A percentile compares a stretch with the other conserved stretches of the same genome.
Conservation (phyloP, 2,888 invertebrate species). For the Auanema freiburgensis region DNA sequence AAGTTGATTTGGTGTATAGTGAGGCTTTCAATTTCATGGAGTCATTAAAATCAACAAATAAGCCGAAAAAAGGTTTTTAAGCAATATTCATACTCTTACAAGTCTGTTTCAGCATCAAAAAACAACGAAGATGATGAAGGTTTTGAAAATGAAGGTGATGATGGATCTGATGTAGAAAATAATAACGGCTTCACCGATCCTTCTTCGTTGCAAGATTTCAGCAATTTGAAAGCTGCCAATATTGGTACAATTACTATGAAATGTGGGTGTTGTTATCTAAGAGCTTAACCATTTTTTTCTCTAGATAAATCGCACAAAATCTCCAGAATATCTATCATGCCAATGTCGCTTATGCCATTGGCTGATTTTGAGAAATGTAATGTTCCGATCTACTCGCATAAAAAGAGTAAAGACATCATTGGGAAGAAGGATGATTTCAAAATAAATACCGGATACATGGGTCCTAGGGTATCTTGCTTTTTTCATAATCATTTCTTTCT, state of each 20-base stretch:
- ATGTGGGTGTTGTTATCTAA: slow-evolving; percentile 2
- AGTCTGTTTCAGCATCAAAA: background rate
- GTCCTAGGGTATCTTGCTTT: slow-evolving; percentile 18
- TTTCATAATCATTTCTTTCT: slow-evolving; percentile 8
- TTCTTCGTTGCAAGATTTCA: slow-evolving; percentile 10
- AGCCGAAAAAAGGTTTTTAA: slow-evolving; percentile 14
- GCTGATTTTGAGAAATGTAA: slow-evolving; percentile 65
- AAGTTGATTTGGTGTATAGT: slow-evolving; percentile 67
- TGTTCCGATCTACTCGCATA: slow-evolving; percentile 62
- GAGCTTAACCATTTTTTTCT: slow-evolving; percentile 1
- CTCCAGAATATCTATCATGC: slow-evolving; percentile 49
- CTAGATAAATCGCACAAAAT: background rate
- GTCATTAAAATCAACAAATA: slow-evolving; percentile 11
- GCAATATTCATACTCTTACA: too few relatives aligned
- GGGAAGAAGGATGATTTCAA: slow-evolving; percentile 67
- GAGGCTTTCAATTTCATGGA: slow-evolving; percentile 19
- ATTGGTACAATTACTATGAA: slow-evolving; percentile 6
- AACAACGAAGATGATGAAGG: slow-evolving; percentile 15
- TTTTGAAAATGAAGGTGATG: slow-evolving; percentile 10
- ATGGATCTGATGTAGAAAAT: slow-evolving; percentile 1
- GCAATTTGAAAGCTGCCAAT: slow-evolving; percentile 7
- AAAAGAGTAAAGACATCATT: slow-evolving; percentile 59
- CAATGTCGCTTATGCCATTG: slow-evolving; percentile 63
- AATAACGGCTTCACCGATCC: slow-evolving; percentile 9
- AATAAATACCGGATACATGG: slow-evolving; percentile 63